Evolutionary conservation across 1,140 invertebrate genomes (phyloP).

Genomic region (Calliopsis andreniformis): DNA sequence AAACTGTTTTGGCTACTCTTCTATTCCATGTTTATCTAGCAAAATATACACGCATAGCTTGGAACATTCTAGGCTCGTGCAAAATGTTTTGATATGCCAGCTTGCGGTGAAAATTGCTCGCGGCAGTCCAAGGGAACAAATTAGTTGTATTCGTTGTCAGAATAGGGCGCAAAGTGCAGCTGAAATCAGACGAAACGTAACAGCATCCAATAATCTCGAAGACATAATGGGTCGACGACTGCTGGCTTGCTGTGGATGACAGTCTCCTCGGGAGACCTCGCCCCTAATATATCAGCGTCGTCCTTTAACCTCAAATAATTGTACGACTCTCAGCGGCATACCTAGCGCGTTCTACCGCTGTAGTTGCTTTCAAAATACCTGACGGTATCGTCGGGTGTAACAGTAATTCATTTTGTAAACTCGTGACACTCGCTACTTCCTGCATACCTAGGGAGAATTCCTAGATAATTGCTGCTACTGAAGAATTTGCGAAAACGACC

Average conservation of each 20-base stretch:
- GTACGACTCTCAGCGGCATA: conserved; percentile 49
- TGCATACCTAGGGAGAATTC: conserved; percentile 10
- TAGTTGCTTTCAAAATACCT: conserved; percentile 56
- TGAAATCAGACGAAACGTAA: conserved; percentile 39
- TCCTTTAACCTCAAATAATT: conserved; percentile 69
- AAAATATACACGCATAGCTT: no score
- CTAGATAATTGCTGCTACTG: neutral
- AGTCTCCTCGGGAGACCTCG: conserved; percentile 60
- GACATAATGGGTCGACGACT: conserved; percentile 37
- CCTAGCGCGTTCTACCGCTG: conserved; percentile 22
- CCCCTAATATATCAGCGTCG: conserved; percentile 65
- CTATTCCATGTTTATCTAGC: no score
- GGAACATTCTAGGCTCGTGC: no score
- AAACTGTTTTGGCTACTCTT: no score
- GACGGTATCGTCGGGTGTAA: conserved; percentile 51
- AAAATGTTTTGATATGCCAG: no score
- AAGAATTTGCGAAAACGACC: neutral
- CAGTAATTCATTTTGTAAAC: conserved; percentile 60
- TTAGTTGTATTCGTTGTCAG: neutral
- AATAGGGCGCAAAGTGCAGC: neutral
- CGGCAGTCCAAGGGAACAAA: no score
- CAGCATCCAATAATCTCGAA: conserved; percentile 38
- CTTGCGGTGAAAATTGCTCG: no score
- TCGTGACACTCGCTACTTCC: neutral
- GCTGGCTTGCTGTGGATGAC: conserved; percentile 59